phyloP scores from a whole-genome alignment of 2,888 invertebrate species.

The Lacanobia oleracea region DNA sequence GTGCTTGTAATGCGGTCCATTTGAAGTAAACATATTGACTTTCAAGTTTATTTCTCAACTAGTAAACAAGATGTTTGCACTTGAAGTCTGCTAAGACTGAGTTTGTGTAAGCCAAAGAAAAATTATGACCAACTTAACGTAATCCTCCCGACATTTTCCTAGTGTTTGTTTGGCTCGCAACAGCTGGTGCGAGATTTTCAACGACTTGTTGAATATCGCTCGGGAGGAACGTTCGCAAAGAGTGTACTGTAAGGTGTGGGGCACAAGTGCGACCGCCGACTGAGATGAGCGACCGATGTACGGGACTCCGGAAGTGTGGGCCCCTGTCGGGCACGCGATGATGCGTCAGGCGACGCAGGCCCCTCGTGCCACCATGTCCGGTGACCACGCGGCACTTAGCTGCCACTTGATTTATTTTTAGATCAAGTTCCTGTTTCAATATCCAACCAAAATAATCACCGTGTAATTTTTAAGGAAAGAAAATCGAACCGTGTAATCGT shows the following conservation, averaged over 20 bases:
- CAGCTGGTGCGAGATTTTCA: constrained; percentile 52
- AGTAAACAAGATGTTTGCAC: constrained; percentile 12
- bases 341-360: constrained; percentile 42
- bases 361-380: constrained; percentile 66
- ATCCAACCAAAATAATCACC: constrained; percentile 55
- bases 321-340: constrained; percentile 57
- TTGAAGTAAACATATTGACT: constrained; percentile 49
- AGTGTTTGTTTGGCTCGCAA: constrained; percentile 40
- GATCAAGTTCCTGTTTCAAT: constrained; percentile 67
- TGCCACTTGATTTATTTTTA: constrained; percentile 73
- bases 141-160: constrained; percentile 38
- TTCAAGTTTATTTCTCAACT: constrained; percentile 33
- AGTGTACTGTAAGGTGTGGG: constrained; percentile 15
- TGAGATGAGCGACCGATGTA: constrained; percentile 26
- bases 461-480: constrained; percentile 61
- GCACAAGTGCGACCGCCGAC: constrained; percentile 9
- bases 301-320: constrained; percentile 52
- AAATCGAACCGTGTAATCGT: constrained; percentile 74
- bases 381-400: constrained; percentile 64
- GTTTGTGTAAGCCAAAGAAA: constrained; percentile 25
- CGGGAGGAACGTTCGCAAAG: constrained; percentile 26
- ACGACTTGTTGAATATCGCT: constrained; percentile 53
- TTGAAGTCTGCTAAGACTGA: constrained; percentile 3
- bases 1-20: constrained; percentile 35
- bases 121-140: constrained; percentile 34